Base-by-base conservation (phyloP, 2,888 invertebrate species). In the Hirtodrosophila duncani region DNA sequence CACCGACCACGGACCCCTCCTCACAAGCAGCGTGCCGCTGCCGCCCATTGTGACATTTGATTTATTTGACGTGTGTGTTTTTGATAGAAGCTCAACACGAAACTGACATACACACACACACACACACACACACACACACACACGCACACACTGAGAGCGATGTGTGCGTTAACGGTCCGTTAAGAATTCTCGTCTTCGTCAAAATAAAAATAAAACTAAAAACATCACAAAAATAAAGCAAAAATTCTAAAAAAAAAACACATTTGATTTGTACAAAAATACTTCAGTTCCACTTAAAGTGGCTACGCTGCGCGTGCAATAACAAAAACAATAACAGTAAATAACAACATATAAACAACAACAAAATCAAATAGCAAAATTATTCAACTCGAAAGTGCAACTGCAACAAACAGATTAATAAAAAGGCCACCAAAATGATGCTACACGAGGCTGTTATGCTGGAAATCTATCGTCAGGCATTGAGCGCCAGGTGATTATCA, bases 391-490 rank as follows among this genome's bases (percentile, higher is more conserved):
- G n/a, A n/a, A n/a, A n/a, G n/a, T n/a, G n/a, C n/a, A n/a, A n/a
- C n/a, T n/a, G n/a, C n/a, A n/a, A n/a, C n/a, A n/a, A n/a, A n/a
- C n/a, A n/a, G n/a, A n/a, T n/a, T n/a, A n/a, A n/a, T n/a, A n/a
- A n/a, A n/a, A n/a, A n/a, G n/a, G n/a, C n/a, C n/a, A n/a, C n/a
- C 67, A 80, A 74, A 85, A 87, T 87, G 87, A 87, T 87, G 87
- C 85, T 87, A 51, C 87, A 87, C 85, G 87, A 87, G 83, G 87
- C 87, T 74, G 87, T 87, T 63, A 87, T 87, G 87, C 63, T 87
- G 84, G 87, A 87, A 69, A 87, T 87, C 79, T 87, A 87, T 77
- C 85, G 87, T 55, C 87, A 87, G 82, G 87, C 87, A 55, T 71
- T 87, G 59, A 87, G 83, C 77, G 87, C 87, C 67, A 87, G 87